Conservation (phyloP, 2,888 invertebrate genomes). For the Brenthis hecate region DNA sequence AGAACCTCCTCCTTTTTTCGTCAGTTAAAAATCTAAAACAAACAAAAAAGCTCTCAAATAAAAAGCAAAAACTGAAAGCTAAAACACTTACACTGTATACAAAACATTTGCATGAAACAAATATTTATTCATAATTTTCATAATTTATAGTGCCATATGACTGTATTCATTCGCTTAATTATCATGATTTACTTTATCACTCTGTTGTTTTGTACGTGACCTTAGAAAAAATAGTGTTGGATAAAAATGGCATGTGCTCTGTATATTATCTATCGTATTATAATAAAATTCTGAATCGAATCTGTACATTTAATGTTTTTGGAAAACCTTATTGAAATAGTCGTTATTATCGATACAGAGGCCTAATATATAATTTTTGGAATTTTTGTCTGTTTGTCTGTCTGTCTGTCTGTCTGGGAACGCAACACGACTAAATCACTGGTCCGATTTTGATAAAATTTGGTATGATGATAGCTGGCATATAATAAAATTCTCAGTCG, state of each 20-base stretch:
- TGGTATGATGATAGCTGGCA: too few species aligned
- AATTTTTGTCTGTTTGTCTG: too few species aligned
- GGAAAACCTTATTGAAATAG: background rate
- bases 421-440: too few species aligned
- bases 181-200: slow-evolving; percentile 40
- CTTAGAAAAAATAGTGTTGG: slow-evolving; percentile 8
- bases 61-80: background rate
- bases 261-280: background rate
- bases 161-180: slow-evolving; percentile 39
- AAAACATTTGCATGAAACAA: slow-evolving; percentile 21
- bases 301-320: background rate
- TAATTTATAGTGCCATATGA: slow-evolving; percentile 32
- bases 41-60: too few species aligned
- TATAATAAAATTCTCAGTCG: too few species aligned
- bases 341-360: too few species aligned
- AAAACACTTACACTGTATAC: background rate
- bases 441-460: too few species aligned
- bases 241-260: background rate
- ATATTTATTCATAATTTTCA: slow-evolving; percentile 33
- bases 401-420: too few species aligned
- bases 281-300: background rate
- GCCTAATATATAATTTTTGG: too few species aligned
- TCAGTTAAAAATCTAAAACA: too few species aligned
- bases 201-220: slow-evolving; percentile 21
- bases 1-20: too few species aligned